phyloP scores from a whole-genome alignment of 2,888 invertebrate species.

The Ditula angustiorana region DNA sequence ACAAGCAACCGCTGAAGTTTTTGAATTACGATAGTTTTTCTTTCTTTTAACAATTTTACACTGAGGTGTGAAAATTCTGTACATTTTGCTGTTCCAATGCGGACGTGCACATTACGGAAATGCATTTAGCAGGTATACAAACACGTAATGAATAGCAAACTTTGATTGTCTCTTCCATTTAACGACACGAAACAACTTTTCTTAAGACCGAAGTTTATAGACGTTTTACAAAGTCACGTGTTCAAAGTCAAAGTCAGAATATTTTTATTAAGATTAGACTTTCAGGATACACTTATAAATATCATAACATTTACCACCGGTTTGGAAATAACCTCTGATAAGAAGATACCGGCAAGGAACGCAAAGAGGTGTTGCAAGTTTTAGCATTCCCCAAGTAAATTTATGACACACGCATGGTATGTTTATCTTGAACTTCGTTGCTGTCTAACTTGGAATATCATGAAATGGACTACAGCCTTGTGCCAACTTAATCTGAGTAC shows the following conservation, averaged over 20 bases:
- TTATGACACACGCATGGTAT: neutral
- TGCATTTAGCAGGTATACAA: neutral
- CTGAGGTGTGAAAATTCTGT: constrained; percentile 7
- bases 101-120: neutral
- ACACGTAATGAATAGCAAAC: neutral
- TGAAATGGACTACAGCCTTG: neutral
- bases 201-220: neutral
- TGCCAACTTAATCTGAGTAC: neutral
- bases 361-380: too few species aligned
- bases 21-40: constrained; percentile 30
- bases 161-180: neutral
- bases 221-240: neutral
- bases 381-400: too few species aligned
- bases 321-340: too few species aligned
- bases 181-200: neutral
- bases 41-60: constrained; percentile 3
- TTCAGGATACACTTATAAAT: too few species aligned
- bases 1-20: constrained; percentile 24
- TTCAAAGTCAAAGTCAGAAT: neutral
- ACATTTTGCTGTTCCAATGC: neutral
- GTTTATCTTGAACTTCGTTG: neutral
- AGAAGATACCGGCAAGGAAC: too few species aligned
- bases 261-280: too few species aligned
- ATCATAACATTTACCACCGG: too few species aligned
- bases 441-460: neutral